Evolutionary conservation across 2,888 invertebrate genomes (phyloP), one percentile per base, ranked within the genome.

Genomic region (Fragum whitleyi): DNA sequence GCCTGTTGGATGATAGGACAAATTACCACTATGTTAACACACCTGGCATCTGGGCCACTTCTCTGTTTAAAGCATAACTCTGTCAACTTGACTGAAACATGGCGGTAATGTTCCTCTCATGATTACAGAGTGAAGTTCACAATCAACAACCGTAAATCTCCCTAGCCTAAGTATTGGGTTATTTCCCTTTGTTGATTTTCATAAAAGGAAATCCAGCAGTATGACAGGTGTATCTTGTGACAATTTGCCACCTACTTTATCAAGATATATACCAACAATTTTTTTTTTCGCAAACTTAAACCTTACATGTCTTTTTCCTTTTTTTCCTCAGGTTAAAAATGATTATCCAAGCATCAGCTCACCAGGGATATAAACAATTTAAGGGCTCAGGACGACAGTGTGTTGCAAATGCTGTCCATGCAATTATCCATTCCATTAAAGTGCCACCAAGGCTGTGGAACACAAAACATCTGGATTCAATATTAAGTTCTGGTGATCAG

Each of bases 331-430:
- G 62, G n/a, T 62, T 36, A n/a, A 32, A 62, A 62, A 62, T 62
- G 62, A 32, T 62, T n/a, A 62, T 62, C 21, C 32, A 62, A n/a
- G 62, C 32, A 62, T 32, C 32, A 2, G 21, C 32, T 23, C 32
- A 62, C 62, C 62, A 62, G 57, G 57, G 57, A 28, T 23, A 57
- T 23, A 57, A 28, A 23, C 23, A 28, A 14, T 21, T 57, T 28
- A 62, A 62, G 36, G 62, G 62, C 19, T 32, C 62, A 62, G 62
- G n/a, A n/a, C 62, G 62, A 9, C 62, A 32, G 62, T 62, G 36
- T 62, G 62, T 62, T 62, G 32, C 32, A 3, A 62, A 62, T 21
- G 32, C 62, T 62, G 57, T 23, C 2, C 6, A 7, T 26, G 57
- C 57, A 57, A 57, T 57, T 57, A 23, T 57, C 1, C 57, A 62